These are phyloP conservation scores for Leptodirus hochenwartii DNA, from an alignment of 2,888 invertebrate species.

Conservation along the genomic window DNA sequence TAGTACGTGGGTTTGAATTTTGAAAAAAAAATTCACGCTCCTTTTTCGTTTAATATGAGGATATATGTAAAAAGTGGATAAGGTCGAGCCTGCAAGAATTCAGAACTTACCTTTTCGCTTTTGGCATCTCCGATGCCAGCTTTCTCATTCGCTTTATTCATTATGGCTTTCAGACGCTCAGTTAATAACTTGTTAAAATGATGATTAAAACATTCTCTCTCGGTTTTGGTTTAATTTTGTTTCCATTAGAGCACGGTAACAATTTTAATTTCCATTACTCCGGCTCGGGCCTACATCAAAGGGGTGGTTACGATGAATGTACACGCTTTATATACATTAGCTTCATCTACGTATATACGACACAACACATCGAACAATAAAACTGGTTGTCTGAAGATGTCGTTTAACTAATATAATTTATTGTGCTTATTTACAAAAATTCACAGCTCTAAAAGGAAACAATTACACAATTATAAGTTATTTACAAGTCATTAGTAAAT, in stretches of 20 bases:
- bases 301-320: too few relatives aligned
- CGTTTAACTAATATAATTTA: constrained; percentile 21
- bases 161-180: constrained; percentile 17
- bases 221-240: constrained; percentile 22
- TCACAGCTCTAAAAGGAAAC: constrained; percentile 26
- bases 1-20: too few relatives aligned
- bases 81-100: too few relatives aligned
- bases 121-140: constrained; percentile 5
- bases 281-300: constrained; percentile 7
- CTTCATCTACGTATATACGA: too few relatives aligned
- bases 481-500: constrained; percentile 9
- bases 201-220: constrained; percentile 22
- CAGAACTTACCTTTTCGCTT: too few relatives aligned
- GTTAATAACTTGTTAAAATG: constrained; percentile 23
- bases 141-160: constrained; percentile 13
- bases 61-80: too few relatives aligned
- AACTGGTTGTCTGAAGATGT: too few relatives aligned
- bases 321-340: too few relatives aligned
- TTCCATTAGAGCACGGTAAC: constrained; percentile 20
- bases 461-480: constrained; percentile 15
- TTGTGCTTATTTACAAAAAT: constrained; percentile 28
- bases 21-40: too few relatives aligned
- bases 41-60: too few relatives aligned
- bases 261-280: constrained; percentile 22
- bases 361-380: too few relatives aligned